Evolutionary conservation across 2,113 vertebrate genomes (phyloP).

Genomic region (Telmatochromis bifrenatus): DNA sequence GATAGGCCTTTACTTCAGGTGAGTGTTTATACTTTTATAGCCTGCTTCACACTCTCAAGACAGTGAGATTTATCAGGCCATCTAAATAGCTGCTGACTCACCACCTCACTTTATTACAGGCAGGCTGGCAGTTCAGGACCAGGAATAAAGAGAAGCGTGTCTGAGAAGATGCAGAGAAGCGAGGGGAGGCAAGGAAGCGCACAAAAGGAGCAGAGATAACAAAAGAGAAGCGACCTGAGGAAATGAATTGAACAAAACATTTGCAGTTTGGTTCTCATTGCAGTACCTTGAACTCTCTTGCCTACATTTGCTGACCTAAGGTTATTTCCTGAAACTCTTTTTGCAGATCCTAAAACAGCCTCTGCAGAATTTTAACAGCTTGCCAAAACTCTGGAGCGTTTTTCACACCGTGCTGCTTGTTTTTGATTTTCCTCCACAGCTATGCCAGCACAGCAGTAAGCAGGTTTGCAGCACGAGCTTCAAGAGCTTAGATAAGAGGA

Average conservation of each 20-base stretch:
- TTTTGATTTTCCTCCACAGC: background rate
- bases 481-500: background rate
- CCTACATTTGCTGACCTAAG: conserved; percentile 14
- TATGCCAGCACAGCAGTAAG: background rate
- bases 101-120: background rate
- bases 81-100: conserved; percentile 40
- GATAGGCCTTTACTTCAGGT: background rate
- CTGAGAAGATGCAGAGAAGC: background rate
- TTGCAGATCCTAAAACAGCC: background rate
- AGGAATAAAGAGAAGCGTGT: background rate
- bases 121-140: background rate
- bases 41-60: background rate
- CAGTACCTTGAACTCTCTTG: background rate
- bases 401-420: background rate
- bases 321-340: background rate
- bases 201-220: background rate
- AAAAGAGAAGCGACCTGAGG: background rate
- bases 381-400: background rate
- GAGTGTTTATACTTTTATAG: conserved; percentile 8
- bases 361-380: background rate
- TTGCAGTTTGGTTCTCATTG: background rate
- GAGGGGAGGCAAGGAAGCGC: background rate
- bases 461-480: background rate
- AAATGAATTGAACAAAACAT: background rate
- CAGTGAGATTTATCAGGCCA: conserved; percentile 1